Conservation (phyloP, 2,888 invertebrate species). For the Agrilus cyanescens region DNA sequence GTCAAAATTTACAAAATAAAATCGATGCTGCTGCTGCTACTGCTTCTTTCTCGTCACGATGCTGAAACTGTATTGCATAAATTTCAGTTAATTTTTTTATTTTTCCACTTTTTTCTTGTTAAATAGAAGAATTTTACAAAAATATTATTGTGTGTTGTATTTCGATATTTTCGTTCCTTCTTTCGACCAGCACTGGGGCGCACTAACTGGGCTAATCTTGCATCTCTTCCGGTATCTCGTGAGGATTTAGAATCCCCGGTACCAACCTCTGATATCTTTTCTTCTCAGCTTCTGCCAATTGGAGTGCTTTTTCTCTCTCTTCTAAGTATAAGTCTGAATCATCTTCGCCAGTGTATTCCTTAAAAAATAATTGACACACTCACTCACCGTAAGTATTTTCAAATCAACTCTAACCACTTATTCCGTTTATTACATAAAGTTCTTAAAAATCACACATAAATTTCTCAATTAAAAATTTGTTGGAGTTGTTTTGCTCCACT, state of each 20-base stretch:
- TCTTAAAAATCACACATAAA: no score
- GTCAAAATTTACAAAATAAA: no score
- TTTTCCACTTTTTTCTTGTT: background rate
- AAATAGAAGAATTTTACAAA: slow-evolving; percentile 23
- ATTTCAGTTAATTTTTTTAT: background rate
- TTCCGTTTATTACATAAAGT: no score
- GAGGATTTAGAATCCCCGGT: slow-evolving; percentile 92
- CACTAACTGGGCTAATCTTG: slow-evolving; percentile 54
- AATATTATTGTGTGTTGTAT: slow-evolving; percentile 28
- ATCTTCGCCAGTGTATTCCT: slow-evolving; percentile 99
- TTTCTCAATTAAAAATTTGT: no score
- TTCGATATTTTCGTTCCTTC: slow-evolving; percentile 10
- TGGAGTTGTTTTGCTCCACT: no score
- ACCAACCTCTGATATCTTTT: slow-evolving; percentile 85
- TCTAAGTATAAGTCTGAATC: slow-evolving; percentile 95
- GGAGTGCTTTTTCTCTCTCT: slow-evolving; percentile 83
- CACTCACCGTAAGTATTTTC: background rate
- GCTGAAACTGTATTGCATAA: slow-evolving; percentile 9
- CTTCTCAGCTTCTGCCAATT: slow-evolving; percentile 87
- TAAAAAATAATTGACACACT: slow-evolving; percentile 20
- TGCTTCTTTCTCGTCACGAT: no score
- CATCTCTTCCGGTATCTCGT: slow-evolving; percentile 92
- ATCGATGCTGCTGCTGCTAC: no score
- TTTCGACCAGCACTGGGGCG: slow-evolving; percentile 3
- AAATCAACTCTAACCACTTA: no score